Base-by-base conservation (phyloP, 2,113 vertebrate species). In the Toxostoma redivivum region DNA sequence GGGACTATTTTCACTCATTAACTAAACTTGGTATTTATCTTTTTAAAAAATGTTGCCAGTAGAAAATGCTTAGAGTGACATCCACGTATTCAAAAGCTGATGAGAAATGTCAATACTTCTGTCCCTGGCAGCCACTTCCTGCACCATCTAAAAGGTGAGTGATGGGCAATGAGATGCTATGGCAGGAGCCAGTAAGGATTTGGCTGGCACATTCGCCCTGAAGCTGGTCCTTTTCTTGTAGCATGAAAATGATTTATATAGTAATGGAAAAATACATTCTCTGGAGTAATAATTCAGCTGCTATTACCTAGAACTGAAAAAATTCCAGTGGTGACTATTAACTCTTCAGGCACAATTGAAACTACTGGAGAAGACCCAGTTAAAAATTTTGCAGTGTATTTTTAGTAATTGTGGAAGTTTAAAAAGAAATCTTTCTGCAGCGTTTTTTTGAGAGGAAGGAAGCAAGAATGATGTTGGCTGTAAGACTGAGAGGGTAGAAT, bases 21-120 rank as follows among this genome's bases (percentile, higher is more conserved):
- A 81, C 22, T 50, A 17, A 94, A 35, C 22, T 40, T 0, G 0
- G 0, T 57, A 15, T 42, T 57, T 56, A 6, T 50, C 5, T 54
- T 53, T 54, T 40, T 2, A 4, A 40, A 53, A 72, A 74, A 38
- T 15, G 27, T 15, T 56, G 4, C 33, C 28, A 62, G 33, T 35
- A 13, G 53, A 44, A 85, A 70, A 69, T 5, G 23, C 0, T 5
- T 5, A 23, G 40, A 40, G 28, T 37, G 66, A 23, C 11, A 33
- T 12, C 17, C 35, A n/a, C 0, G 0, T 3, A 6, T 51, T 69
- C 45, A 82, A 37, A 15, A 72, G 66, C 45, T 87, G 15, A 56
- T 22, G 19, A 44, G 9, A n/a, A n/a, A 71, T 38, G 33, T 40
- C 62, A 65, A 0, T 44, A 16, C 14, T 80, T 44, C 58, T 66